Evolutionary conservation across 2,797 vertebrate species (phyloP).

Genomic region (Trichosurus vulpecula): DNA sequence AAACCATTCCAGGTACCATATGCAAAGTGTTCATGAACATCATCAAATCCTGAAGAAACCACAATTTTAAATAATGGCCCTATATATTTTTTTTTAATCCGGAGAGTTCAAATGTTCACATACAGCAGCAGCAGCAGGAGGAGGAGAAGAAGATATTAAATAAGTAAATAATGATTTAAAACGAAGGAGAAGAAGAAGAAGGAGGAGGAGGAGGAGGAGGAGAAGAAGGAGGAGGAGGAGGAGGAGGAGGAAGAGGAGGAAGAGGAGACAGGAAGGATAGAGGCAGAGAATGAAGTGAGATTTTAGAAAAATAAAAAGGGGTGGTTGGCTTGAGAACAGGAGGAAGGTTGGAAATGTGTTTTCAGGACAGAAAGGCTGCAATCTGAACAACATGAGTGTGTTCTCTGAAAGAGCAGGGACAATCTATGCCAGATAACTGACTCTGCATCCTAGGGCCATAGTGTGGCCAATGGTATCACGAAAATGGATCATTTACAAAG

Average conservation of each 20-base stretch:
- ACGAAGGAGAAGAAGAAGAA: too few relatives aligned
- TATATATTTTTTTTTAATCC: too few relatives aligned
- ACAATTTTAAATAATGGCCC: neutral
- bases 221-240: too few relatives aligned
- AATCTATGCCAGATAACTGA: slow-evolving; percentile 64
- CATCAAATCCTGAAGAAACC: neutral
- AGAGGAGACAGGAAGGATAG: neutral
- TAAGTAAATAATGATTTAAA: too few relatives aligned
- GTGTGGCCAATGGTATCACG: slow-evolving; percentile 33
- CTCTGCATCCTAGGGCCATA: slow-evolving; percentile 53
- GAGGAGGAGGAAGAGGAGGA: neutral
- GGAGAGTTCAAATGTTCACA: too few relatives aligned
- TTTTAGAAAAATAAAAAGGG: slow-evolving; percentile 8
- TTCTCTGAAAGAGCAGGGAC: slow-evolving; percentile 50
- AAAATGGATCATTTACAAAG: slow-evolving; percentile 59
- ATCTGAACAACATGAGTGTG: slow-evolving; percentile 57
- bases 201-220: too few relatives aligned
- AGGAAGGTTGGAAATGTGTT: neutral
- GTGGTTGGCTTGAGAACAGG: neutral
- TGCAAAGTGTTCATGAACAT: neutral
- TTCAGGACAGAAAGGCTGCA: slow-evolving; percentile 61
- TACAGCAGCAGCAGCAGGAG: too few relatives aligned
- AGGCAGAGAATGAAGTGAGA: neutral
- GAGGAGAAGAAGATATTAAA: too few relatives aligned
- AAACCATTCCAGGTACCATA: neutral